Percentiles rank a stretch among this genome's conserved stretches.
These are phyloP conservation scores for Bergia sp. DNA, from an alignment of 92 coral and sea anemone species.

Conservation along the genomic window DNA sequence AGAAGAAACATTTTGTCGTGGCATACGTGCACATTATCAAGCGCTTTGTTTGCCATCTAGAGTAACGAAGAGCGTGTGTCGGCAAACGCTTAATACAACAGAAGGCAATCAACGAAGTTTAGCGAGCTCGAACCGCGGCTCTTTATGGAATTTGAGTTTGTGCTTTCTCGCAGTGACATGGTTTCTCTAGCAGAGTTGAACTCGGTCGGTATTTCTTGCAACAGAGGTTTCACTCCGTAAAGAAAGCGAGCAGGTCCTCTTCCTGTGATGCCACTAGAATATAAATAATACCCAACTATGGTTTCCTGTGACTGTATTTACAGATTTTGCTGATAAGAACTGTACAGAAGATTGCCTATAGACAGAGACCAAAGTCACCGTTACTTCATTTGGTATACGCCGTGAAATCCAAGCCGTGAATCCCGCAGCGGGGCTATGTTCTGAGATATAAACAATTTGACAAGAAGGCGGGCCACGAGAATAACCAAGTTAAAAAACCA, in stretches of 20 bases:
- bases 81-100: slow-evolving; percentile 45
- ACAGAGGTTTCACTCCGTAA: neutral
- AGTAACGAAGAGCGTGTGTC: slow-evolving; percentile 50
- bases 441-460: slow-evolving; percentile 41
- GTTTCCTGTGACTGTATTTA: slow-evolving; percentile 27
- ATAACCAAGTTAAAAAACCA: slow-evolving; percentile 9
- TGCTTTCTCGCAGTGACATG: slow-evolving; percentile 11
- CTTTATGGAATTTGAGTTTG: slow-evolving; percentile 1
- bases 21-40: slow-evolving; percentile 81
- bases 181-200: neutral
- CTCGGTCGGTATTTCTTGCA: neutral
- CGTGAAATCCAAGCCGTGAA: slow-evolving; percentile 12
- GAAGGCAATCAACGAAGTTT: slow-evolving; percentile 10
- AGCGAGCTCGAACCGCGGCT: slow-evolving; percentile 33
- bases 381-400: neutral
- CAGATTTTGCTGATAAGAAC: slow-evolving; percentile 35
- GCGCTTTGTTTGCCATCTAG: slow-evolving; percentile 59
- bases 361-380: neutral
- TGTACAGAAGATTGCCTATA: slow-evolving; percentile 9
- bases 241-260: neutral
- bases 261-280: slow-evolving; percentile 2
- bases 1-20: slow-evolving; percentile 82
- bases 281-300: slow-evolving; percentile 1
- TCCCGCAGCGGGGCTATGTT: slow-evolving; percentile 30
- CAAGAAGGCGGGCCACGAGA: slow-evolving; percentile 38